Base-by-base conservation (phyloP, 1,140 invertebrate genomes). In the Aethina tumida region DNA sequence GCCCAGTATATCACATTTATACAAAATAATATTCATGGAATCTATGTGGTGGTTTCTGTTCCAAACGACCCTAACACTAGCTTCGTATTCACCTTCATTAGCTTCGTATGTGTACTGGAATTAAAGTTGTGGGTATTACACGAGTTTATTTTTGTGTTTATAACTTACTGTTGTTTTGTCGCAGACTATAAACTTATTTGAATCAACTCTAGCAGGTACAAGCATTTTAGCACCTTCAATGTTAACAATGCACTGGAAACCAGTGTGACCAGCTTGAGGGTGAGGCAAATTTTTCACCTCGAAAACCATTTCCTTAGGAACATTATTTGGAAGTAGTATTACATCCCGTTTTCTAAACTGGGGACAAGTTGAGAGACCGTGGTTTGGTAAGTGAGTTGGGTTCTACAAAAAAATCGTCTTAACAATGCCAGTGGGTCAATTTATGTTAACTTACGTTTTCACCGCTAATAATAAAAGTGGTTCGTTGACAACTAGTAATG, bases 1-100 rank as follows among this genome's bases (percentile, higher is more conserved):
- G 8, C 91, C 92, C 36, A 97, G 65, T 34, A 92, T 83, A 61
- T 89, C 84, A 68, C 93, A 97, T 66, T 96, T 96, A 61, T 95
- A 97, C 18, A 97, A 63, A 13, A 84, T 86, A 28, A 97, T 82
- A 53, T 75, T 84, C 10, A 87, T 85, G 5, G 83, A 86, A 57
- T 93, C 90, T 25, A 95, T 79, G 55, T 91, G 87, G 60, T 93
- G 89, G 59, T 90, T 87, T 19, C 82, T 73, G 63, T 94, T 94
- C 89, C 89, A 94, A 13, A 91, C 79, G 18, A 95, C 81, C 41
- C 84, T 86, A 19, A 95, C 82, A 52, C 79, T 83, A 0, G 87
- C 89, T 61, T 87, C 77, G 54, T 90, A 87, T 65, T 93, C 84
- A 14, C 87, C 84, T 4, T 78, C 76, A 48, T 79, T 73, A 16